Percentiles rank a stretch among this genome's conserved stretches.
Evolutionary conservation across 2,113 vertebrate genomes (phyloP).

Genomic region (Pygoscelis adeliae): DNA sequence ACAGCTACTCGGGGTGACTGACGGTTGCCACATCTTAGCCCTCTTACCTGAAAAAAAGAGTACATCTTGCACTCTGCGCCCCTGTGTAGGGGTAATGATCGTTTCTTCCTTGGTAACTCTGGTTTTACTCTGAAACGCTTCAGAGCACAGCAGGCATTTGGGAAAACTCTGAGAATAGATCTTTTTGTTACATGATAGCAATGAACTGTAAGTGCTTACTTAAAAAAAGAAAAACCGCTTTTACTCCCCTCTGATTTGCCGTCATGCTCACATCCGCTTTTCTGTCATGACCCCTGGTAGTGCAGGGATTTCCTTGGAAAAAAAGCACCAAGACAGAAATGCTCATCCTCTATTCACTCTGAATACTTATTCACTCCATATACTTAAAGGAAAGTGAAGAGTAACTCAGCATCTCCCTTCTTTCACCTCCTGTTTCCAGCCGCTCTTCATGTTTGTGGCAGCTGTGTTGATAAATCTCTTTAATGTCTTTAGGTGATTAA

Average conservation of each 20-base stretch:
- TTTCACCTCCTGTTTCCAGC: background rate
- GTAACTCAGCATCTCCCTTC: background rate
- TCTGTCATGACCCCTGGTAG: fast-evolving
- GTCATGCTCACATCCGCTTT: fast-evolving
- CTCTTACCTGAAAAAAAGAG: fast-evolving
- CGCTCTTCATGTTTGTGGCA: background rate
- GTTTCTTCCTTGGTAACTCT: background rate
- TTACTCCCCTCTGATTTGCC: background rate
- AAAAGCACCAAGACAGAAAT: background rate
- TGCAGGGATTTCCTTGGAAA: background rate
- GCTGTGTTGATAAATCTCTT: background rate
- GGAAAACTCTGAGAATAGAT: background rate
- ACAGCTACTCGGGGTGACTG: background rate
- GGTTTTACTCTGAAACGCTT: background rate
- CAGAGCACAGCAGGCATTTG: background rate
- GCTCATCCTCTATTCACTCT: too few species aligned
- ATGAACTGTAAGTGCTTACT: background rate
- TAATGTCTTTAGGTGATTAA: background rate
- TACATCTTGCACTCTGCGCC: fast-evolving
- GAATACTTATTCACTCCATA: too few species aligned
- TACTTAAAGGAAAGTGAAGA: background rate
- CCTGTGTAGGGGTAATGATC: fast-evolving
- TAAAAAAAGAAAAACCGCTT: background rate
- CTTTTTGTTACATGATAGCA: background rate
- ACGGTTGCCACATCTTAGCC: fast-evolving